Conservation (phyloP, 2,797 vertebrate species). For the Syncerus caffer region DNA sequence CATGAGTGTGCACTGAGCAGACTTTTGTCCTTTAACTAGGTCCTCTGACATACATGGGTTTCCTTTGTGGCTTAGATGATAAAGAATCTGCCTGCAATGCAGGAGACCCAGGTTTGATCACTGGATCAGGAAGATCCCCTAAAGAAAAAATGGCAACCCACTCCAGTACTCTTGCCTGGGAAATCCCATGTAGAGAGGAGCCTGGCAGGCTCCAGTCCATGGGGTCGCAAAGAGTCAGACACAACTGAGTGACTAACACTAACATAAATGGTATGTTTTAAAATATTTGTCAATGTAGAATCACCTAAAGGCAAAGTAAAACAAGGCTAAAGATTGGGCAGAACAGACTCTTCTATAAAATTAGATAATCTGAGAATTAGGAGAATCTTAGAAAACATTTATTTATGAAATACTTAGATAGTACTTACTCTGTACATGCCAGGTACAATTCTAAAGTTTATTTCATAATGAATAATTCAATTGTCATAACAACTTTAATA, state of each 20-base stretch:
- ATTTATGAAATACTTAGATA: not conserved
- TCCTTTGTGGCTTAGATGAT: not conserved
- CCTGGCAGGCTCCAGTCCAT: not conserved
- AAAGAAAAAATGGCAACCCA: not conserved
- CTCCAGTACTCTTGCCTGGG: not conserved
- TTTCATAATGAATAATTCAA: not conserved
- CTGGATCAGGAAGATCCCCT: not conserved
- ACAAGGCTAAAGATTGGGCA: not conserved
- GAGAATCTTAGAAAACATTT: not conserved
- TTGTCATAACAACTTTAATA: not conserved
- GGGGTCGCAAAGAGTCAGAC: not conserved
- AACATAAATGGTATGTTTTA: not conserved
- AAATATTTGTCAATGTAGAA: not conserved
- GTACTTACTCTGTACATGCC: not conserved
- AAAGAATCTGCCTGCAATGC: not conserved
- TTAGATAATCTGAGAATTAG: not conserved
- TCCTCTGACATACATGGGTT: not conserved
- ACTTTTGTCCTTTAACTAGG: not conserved
- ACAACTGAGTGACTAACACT: not conserved
- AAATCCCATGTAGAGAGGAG: not conserved
- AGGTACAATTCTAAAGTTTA: not conserved
- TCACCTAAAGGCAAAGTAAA: not conserved
- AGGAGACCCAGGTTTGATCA: not conserved
- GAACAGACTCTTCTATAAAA: not conserved
- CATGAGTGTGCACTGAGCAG: not conserved